These are phyloP conservation scores for Syngnathus acus DNA, from an alignment of 2,797 vertebrate species.

Conservation along the genomic window DNA sequence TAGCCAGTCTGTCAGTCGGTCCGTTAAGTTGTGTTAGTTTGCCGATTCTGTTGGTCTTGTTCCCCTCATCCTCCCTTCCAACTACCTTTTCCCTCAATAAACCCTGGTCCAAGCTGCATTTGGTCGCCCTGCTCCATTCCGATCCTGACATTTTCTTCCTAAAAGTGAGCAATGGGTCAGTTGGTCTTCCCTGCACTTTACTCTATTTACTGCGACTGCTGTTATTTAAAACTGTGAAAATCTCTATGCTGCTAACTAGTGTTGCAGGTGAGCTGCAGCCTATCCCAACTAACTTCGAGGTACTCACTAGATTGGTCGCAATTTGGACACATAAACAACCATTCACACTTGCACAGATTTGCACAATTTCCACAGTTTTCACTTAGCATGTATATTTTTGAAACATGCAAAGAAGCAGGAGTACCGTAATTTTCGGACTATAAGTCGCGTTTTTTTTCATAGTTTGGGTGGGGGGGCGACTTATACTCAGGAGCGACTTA, in stretches of 20 bases:
- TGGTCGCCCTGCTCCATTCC: too few relatives aligned
- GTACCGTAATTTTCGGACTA: too few relatives aligned
- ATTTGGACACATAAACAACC: background rate
- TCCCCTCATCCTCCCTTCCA: too few relatives aligned
- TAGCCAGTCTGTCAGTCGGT: too few relatives aligned
- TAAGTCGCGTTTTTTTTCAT: too few relatives aligned
- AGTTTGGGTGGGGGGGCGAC: too few relatives aligned
- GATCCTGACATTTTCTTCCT: background rate
- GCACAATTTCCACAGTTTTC: background rate
- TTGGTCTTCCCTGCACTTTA: background rate
- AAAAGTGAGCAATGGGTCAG: background rate
- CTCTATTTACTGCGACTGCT: background rate
- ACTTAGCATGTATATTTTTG: background rate
- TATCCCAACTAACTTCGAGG: background rate
- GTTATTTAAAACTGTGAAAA: background rate
- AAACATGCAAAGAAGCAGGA: background rate
- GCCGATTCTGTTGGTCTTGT: too few relatives aligned
- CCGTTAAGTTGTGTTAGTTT: too few relatives aligned
- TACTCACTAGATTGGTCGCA: background rate
- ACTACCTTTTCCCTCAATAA: too few relatives aligned
- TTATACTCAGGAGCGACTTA: too few relatives aligned
- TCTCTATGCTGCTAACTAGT: background rate
- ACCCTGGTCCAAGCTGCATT: too few relatives aligned
- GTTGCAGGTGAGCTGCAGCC: background rate
- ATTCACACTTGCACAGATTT: background rate